These are phyloP conservation scores for Ophion ellenae DNA, from an alignment of 2,888 invertebrate genomes.

Conservation along the genomic window DNA sequence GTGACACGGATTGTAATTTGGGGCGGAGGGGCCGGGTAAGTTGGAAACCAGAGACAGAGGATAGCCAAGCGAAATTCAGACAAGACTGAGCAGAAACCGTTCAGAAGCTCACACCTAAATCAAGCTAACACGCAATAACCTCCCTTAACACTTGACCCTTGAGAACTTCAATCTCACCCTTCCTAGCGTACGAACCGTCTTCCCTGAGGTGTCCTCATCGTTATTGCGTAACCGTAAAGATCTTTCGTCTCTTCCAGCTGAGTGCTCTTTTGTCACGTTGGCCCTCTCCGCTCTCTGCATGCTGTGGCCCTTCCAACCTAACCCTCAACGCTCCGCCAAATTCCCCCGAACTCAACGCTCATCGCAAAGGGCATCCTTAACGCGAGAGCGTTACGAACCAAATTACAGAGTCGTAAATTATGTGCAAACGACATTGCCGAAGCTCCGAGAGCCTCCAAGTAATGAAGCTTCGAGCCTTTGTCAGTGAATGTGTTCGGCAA, in stretches of 20 bases:
- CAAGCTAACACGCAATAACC: too few relatives aligned
- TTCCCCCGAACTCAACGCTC: constrained; percentile 21
- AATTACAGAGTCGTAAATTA: neutral
- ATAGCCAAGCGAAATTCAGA: too few relatives aligned
- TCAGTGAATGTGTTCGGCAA: neutral
- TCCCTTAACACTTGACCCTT: constrained; percentile 52
- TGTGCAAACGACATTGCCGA: neutral
- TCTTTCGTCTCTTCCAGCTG: neutral
- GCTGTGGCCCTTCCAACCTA: constrained; percentile 2
- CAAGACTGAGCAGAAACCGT: too few relatives aligned
- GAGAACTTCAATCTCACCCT: neutral
- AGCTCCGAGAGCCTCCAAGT: neutral
- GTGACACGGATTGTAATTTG: too few relatives aligned
- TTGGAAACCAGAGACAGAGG: too few relatives aligned
- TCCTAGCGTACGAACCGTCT: constrained; percentile 3
- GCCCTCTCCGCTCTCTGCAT: neutral
- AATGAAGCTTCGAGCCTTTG: neutral
- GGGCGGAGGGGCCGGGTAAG: too few relatives aligned
- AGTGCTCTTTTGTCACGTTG: neutral
- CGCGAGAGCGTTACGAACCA: neutral
- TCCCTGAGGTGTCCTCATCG: neutral
- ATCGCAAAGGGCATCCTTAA: constrained; percentile 14
- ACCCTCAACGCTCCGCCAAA: neutral
- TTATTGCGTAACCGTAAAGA: constrained; percentile 5
- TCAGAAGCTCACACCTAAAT: too few relatives aligned